Evolutionary conservation across 2,113 vertebrate genomes (phyloP).

Genomic region (Martes martes): DNA sequence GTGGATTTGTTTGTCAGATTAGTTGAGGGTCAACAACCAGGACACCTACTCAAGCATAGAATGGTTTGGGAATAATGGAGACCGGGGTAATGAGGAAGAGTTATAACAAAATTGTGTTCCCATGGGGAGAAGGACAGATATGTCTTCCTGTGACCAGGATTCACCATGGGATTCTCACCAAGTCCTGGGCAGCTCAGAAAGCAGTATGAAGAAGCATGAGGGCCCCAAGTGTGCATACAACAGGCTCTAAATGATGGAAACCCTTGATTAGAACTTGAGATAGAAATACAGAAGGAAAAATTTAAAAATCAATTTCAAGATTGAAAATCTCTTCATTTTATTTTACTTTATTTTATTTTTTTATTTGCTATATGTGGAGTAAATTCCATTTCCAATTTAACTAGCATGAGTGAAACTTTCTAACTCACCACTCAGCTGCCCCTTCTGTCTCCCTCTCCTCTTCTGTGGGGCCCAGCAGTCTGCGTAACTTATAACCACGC

Average conservation of each 20-base stretch:
- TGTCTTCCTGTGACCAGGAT: not conserved
- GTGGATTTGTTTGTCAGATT: not conserved
- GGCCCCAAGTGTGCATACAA: not conserved
- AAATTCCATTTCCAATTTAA: not conserved
- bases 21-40: not conserved
- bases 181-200: not conserved
- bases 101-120: not conserved
- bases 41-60: not conserved
- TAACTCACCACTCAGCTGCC: not conserved
- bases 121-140: not conserved
- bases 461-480: not conserved
- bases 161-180: not conserved
- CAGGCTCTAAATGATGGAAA: not conserved
- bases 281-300: not conserved
- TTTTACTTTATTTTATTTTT: not conserved
- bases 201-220: not conserved
- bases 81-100: not conserved
- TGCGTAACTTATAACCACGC: not conserved
- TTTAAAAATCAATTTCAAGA: not conserved
- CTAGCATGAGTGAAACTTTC: not conserved
- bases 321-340: not conserved
- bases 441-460: not conserved
- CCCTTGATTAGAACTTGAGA: not conserved
- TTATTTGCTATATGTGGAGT: not conserved
- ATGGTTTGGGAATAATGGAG: not conserved